Percentiles rank a stretch among this genome's conserved stretches.
These are phyloP conservation scores for Trialeurodes vaporariorum DNA, from an alignment of 1,140 invertebrate genomes.

Conservation along the genomic window DNA sequence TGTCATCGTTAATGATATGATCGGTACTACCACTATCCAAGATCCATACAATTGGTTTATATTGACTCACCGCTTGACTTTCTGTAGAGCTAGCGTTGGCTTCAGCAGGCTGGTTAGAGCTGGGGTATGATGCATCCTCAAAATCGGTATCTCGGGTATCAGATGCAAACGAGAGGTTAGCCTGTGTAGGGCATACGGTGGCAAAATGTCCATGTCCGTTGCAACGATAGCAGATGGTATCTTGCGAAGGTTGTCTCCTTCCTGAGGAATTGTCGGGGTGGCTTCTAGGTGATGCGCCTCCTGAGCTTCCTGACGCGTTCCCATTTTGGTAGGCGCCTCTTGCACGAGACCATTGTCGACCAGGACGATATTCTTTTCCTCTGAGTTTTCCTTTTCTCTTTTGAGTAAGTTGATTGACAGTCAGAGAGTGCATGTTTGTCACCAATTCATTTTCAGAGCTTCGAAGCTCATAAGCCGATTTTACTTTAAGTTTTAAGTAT, in stretches of 20 bases:
- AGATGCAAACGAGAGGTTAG: no score
- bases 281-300: not conserved
- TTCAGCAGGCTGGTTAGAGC: not conserved
- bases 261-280: no score
- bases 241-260: no score
- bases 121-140: not conserved
- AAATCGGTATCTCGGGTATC: no score
- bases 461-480: no score
- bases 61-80: not conserved
- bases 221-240: not conserved
- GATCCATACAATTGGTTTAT: constrained; percentile 12
- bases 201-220: not conserved
- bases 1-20: constrained; percentile 20
- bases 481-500: not conserved
- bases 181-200: no score
- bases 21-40: constrained; percentile 26
- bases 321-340: not conserved
- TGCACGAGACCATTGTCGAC: not conserved
- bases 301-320: not conserved
- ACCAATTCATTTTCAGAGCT: not conserved
- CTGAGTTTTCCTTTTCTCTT: no score
- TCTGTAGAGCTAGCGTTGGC: not conserved
- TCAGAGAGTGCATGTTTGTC: not conserved
- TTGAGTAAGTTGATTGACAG: not conserved
- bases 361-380: no score